Percentiles rank a stretch among this genome's conserved stretches.
These are phyloP conservation scores for Noturus placidus DNA, from an alignment of 2,113 vertebrate genomes.

Conservation along the genomic window DNA sequence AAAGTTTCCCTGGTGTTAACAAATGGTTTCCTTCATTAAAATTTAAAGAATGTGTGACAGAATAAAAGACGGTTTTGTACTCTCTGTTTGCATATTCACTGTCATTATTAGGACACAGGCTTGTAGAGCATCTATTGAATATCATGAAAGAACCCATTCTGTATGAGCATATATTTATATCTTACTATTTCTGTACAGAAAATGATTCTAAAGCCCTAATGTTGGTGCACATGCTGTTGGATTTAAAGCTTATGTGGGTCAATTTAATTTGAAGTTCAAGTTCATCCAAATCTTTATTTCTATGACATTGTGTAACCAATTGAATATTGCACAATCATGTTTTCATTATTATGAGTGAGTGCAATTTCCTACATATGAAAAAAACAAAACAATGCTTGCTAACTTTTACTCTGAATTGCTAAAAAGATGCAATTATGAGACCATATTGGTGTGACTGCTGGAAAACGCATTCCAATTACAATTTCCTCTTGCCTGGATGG, in stretches of 20 bases:
- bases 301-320: not conserved
- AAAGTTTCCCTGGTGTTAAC: constrained; percentile 37
- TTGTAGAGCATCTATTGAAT: no score
- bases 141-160: not conserved
- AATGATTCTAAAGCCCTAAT: no score
- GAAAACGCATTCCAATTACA: not conserved
- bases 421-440: not conserved
- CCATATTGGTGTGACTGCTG: constrained; percentile 10
- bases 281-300: not conserved
- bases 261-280: not conserved
- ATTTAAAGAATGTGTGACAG: constrained; percentile 26
- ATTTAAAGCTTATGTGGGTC: not conserved
- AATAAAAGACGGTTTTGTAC: constrained; percentile 24
- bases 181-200: not conserved
- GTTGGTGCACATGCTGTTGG: not conserved
- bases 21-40: constrained; percentile 40
- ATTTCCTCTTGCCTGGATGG: not conserved
- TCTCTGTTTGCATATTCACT: constrained; percentile 20
- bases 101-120: not conserved
- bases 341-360: not conserved
- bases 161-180: not conserved
- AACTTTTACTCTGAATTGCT: not conserved
- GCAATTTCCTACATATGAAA: not conserved
- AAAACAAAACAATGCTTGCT: no score
- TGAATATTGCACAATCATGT: not conserved